A percentile compares a stretch with the other conserved stretches of the same genome.
phyloP scores from a whole-genome alignment of 1,140 invertebrate species.

The Choristoneura fumiferana region DNA sequence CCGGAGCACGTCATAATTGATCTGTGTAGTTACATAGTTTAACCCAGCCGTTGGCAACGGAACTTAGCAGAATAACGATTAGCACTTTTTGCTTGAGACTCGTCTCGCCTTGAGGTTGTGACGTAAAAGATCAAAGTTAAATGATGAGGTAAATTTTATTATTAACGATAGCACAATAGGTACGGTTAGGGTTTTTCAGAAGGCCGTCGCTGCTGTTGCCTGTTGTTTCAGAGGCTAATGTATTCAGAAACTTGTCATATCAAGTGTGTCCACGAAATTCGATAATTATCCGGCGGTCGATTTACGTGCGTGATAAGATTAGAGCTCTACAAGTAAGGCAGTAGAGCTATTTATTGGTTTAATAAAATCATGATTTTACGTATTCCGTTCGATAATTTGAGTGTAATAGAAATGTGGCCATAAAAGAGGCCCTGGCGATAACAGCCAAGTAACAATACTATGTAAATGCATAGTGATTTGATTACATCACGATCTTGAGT shows the following conservation, averaged over 20 bases:
- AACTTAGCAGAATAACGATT: no score
- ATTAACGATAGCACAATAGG: neutral
- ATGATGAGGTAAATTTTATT: constrained; percentile 15
- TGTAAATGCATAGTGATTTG: constrained; percentile 1
- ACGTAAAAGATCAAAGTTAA: constrained; percentile 5
- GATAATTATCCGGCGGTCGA: neutral
- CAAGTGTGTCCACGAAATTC: neutral
- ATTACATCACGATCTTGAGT: constrained; percentile 3
- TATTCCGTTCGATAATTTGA: neutral
- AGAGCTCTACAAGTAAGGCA: neutral
- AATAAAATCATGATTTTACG: constrained; percentile 14
- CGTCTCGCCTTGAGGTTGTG: constrained; percentile 6
- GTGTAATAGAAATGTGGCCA: constrained; percentile 6
- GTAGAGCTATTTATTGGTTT: neutral
- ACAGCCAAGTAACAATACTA: neutral
- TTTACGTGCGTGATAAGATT: constrained; percentile 4
- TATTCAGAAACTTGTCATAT: constrained; percentile 4
- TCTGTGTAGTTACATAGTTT: no score
- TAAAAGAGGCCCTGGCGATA: constrained; percentile 11
- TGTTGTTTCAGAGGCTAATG: neutral
- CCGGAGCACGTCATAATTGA: no score
- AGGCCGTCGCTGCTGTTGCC: constrained; percentile 3
- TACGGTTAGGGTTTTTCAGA: neutral
- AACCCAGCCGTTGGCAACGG: no score
- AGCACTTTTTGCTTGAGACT: neutral